These are phyloP conservation scores for Troides helena DNA, from an alignment of 2,888 invertebrate genomes.

Conservation along the genomic window DNA sequence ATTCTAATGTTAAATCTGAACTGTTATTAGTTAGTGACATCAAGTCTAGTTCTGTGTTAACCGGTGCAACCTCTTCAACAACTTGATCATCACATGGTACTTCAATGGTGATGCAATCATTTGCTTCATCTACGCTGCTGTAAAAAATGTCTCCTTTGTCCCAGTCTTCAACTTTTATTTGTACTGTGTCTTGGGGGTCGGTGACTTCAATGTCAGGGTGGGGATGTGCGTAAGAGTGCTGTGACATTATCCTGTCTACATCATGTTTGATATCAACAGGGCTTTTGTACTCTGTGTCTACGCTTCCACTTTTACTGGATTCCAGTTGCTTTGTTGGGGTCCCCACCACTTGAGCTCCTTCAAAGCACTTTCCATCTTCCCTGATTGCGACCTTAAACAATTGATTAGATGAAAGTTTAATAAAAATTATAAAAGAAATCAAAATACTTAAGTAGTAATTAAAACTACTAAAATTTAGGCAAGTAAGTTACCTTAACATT, in stretches of 20 bases:
- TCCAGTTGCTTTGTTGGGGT: slow-evolving; percentile 91
- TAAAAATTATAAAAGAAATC: background rate
- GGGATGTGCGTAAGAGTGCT: slow-evolving; percentile 78
- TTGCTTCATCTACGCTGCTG: slow-evolving; percentile 86
- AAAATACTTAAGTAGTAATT: background rate
- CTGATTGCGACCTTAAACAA: slow-evolving; percentile 61
- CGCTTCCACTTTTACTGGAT: slow-evolving; percentile 84
- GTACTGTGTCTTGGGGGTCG: slow-evolving; percentile 42
- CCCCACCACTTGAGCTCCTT: slow-evolving; percentile 91
- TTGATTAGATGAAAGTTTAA: slow-evolving; percentile 23
- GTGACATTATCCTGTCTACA: slow-evolving; percentile 71
- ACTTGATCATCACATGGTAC: slow-evolving; percentile 82
- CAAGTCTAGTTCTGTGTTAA: slow-evolving; percentile 57
- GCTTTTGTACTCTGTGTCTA: slow-evolving; percentile 43
- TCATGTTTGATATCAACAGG: slow-evolving; percentile 57
- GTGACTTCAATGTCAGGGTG: slow-evolving; percentile 52
- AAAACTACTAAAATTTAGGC: slow-evolving; percentile 1
- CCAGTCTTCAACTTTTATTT: slow-evolving; percentile 56
- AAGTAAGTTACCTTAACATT: background rate
- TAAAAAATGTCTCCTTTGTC: slow-evolving; percentile 83
- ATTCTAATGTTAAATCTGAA: slow-evolving; percentile 54
- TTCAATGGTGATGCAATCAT: slow-evolving; percentile 86
- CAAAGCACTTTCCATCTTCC: slow-evolving; percentile 62
- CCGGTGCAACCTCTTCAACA: slow-evolving; percentile 54
- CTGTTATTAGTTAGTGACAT: slow-evolving; percentile 49